Evolutionary conservation across 2,113 vertebrate species (phyloP), one percentile per base, ranked within the genome.

Genomic region (Rhinogobius similis): DNA sequence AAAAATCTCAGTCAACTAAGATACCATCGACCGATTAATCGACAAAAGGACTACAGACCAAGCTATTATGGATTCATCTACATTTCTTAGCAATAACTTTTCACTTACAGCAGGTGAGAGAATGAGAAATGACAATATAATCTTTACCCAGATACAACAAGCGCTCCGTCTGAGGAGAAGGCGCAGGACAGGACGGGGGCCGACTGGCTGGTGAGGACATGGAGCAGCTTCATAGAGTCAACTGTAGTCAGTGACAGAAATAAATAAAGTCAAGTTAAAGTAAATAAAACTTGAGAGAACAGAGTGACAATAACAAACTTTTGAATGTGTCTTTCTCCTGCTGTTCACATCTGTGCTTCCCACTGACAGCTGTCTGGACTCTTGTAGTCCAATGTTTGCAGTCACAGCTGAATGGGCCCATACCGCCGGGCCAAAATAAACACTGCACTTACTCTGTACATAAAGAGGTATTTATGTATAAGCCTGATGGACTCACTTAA

Each of bases 151-250:
- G 95, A 96, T 62, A 93, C 93, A 3, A 97, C 38, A 83, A 93
- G 86, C 73, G 93, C 89, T n/a, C 95, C 95, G 56, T 98, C 93
- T 46, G 80, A 87, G 0, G 96, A 96, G 88, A 97, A 95, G 2
- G 93, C 92, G 84, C 95, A 98, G 36, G 93, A 91, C 82, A 97
- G 89, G 72, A 97, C 94, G 1, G 96, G 95, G 69, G 94, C 94
- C 21, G 88, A 87, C 77, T 97, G 96, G 50, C 87, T 91, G 53
- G 64, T 87, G 73, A 96, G 75, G 0, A 89, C 91, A 75, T 90
- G 91, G 63, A 93, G 92, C 63, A 87, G 86, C 84, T 87, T 93
- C 84, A 96, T 82, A 75, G 78, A 73, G 81, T 86, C 89, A 74
- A 83, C 97, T 97, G 84, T n/a, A 81, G 24, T 44, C 55, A 41